A percentile compares a stretch with the other conserved stretches of the same genome.
These are phyloP conservation scores for Anguilla rostrata DNA, from an alignment of 2,113 vertebrate genomes.

Conservation along the genomic window DNA sequence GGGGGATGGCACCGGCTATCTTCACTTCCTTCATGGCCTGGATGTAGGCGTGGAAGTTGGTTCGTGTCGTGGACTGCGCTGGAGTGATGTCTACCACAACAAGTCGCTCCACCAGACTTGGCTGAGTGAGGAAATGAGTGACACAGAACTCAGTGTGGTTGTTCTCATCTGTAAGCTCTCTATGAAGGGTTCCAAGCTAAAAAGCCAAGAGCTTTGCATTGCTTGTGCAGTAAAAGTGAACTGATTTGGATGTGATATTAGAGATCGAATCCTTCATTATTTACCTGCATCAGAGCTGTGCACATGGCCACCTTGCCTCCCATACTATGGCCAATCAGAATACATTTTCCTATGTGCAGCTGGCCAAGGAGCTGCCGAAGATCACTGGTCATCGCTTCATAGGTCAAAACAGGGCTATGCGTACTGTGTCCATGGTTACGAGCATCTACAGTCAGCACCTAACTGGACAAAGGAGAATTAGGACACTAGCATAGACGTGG, in stretches of 20 bases:
- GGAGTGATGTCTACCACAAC: slow-evolving; percentile 89
- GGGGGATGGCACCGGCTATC: slow-evolving; percentile 74
- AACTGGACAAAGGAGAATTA: slow-evolving; percentile 63
- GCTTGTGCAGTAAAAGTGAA: background rate
- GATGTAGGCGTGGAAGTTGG: slow-evolving; percentile 74
- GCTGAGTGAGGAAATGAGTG: slow-evolving; percentile 61
- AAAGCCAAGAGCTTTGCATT: no score
- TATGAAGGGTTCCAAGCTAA: background rate
- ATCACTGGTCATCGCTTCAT: slow-evolving; percentile 83
- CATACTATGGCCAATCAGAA: slow-evolving; percentile 95
- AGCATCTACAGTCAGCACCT: slow-evolving; percentile 92
- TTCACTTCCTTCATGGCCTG: slow-evolving; percentile 79
- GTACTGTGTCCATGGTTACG: slow-evolving; percentile 91
- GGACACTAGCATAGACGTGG: slow-evolving; percentile 57
- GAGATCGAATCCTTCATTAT: slow-evolving; percentile 20
- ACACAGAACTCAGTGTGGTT: accelerated
- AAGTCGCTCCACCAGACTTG: slow-evolving; percentile 84
- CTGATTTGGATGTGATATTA: background rate
- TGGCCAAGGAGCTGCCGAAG: slow-evolving; percentile 77
- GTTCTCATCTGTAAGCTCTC: background rate
- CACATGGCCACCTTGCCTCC: slow-evolving; percentile 96
- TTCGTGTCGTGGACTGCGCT: slow-evolving; percentile 39
- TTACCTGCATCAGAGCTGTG: slow-evolving; percentile 80
- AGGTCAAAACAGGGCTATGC: slow-evolving; percentile 79
- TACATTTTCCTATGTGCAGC: slow-evolving; percentile 78